phyloP scores from a whole-genome alignment of 2,888 invertebrate genomes.

The Drosophila falleni region DNA sequence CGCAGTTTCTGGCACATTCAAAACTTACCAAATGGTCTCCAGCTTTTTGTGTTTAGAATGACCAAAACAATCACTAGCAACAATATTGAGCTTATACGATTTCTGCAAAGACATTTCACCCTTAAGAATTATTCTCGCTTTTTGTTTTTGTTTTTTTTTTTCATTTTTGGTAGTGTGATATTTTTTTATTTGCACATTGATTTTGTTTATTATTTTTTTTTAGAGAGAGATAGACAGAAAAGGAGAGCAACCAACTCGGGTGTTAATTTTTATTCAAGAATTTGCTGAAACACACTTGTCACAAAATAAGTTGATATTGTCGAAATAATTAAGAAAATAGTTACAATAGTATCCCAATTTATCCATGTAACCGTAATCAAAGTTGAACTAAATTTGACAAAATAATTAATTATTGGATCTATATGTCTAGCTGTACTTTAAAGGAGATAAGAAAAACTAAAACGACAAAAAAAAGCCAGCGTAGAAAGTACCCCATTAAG shows the following conservation, averaged over 20 bases:
- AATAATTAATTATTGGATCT: no score
- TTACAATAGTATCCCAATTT: constrained; percentile 1
- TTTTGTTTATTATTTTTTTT: constrained; percentile 19
- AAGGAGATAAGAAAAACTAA: constrained; percentile 7
- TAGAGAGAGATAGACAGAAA: constrained; percentile 49
- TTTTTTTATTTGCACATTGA: constrained; percentile 51
- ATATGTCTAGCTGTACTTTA: not conserved
- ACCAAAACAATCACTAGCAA: constrained; percentile 86
- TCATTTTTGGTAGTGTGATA: constrained; percentile 63
- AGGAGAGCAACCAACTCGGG: constrained; percentile 45
- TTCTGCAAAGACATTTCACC: constrained; percentile 92
- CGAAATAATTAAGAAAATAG: constrained; percentile 1
- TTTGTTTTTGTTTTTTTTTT: constrained; percentile 53
- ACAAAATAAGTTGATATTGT: constrained; percentile 1
- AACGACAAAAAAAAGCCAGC: not conserved
- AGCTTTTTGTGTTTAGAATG: constrained; percentile 85
- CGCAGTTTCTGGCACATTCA: constrained; percentile 83
- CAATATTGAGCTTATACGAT: constrained; percentile 85
- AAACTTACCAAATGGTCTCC: constrained; percentile 85
- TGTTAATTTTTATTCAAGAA: constrained; percentile 1
- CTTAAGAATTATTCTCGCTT: constrained; percentile 86
- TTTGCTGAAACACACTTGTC: constrained; percentile 12
- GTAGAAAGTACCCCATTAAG: not conserved
- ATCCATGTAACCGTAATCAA: not conserved
- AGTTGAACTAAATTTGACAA: not conserved